Evolutionary conservation across 1,140 invertebrate genomes (phyloP), one percentile per base, ranked within the genome.

Genomic region (Tetramorium parvispinum): DNA sequence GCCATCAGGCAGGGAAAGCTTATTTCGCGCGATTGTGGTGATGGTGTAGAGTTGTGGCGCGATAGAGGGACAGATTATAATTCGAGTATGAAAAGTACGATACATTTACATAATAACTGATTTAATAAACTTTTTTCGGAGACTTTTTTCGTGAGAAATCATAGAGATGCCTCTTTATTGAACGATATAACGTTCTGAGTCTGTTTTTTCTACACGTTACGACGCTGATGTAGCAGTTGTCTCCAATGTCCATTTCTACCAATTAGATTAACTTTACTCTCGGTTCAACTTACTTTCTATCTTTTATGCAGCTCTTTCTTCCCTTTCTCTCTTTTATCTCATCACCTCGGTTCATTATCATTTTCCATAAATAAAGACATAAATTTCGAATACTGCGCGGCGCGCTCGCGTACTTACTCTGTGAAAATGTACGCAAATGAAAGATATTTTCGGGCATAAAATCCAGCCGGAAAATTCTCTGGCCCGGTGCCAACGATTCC

Each of bases 401-500:
- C 49, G 63, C 49, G 21, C n/a, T 27, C 27, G n/a, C 2, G 10
- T 8, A 8, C 0, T 3, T 21, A 40, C 43, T 43, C 18, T 3
- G 4, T 70, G 21, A 4, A 49, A 3, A 46, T 40, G 24, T 32
- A 79, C 32, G 57, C 51, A 78, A 81, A 81, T 66, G 43, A 75
- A 85, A 87, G 18, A 40, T 85, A 87, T 88, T 87, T 70, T 85
- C 53, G 65, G 11, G 73, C 63, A 57, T 77, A 63, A 89, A 61
- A 61, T 79, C 21, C 59, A 75, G 66, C 21, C 59, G 87, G 87
- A 81, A 89, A 89, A 88, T 89, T 81, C 43, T 49, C 76, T 89
- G 88, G 87, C 76, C 16, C 55, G 71, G 66, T 46, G 88, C 88
- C 88, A 89, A 65, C 37, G 55, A n/a, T 68, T 85, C 24, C 37